phyloP scores from a whole-genome alignment of 92 coral and sea anemone genomes.

The Diadumene lineata region DNA sequence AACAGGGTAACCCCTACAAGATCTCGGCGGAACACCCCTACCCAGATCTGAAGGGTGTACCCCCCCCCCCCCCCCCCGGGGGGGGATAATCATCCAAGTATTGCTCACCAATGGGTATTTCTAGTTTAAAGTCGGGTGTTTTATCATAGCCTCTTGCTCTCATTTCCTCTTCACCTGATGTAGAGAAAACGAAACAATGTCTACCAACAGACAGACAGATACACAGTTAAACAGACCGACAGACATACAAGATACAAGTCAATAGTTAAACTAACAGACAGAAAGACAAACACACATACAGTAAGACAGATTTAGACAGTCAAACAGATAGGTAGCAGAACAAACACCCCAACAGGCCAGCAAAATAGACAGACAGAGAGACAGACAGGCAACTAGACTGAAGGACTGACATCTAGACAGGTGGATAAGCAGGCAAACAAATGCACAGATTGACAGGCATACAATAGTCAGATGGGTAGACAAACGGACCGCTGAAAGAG shows the following conservation, averaged over 20 bases:
- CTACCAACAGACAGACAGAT: not conserved
- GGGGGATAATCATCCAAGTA: not conserved
- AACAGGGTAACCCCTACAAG: too few relatives aligned
- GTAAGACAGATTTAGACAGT: too few relatives aligned
- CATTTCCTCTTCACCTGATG: conserved; percentile 85
- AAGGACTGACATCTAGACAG: not conserved
- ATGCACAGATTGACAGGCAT: too few relatives aligned
- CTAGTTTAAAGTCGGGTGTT: conserved; percentile 97
- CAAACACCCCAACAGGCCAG: not conserved
- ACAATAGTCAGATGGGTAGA: too few relatives aligned
- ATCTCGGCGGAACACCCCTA: too few relatives aligned
- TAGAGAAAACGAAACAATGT: not conserved
- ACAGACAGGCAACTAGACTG: not conserved
- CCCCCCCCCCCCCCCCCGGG: not conserved
- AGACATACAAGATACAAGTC: not conserved
- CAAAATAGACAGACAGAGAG: not conserved
- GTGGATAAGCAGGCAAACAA: too few relatives aligned
- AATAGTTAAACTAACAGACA: not conserved
- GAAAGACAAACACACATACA: too few relatives aligned
- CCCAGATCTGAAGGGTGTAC: too few relatives aligned
- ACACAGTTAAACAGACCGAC: not conserved
- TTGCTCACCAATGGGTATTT: conserved; percentile 90
- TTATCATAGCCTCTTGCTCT: conserved; percentile 97
- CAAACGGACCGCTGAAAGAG: too few relatives aligned
- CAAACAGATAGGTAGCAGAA: not conserved